Evolutionary conservation across 2,888 invertebrate species (phyloP), one percentile per base, ranked within the genome.

Genomic region (Lycocerus yunnanus): DNA sequence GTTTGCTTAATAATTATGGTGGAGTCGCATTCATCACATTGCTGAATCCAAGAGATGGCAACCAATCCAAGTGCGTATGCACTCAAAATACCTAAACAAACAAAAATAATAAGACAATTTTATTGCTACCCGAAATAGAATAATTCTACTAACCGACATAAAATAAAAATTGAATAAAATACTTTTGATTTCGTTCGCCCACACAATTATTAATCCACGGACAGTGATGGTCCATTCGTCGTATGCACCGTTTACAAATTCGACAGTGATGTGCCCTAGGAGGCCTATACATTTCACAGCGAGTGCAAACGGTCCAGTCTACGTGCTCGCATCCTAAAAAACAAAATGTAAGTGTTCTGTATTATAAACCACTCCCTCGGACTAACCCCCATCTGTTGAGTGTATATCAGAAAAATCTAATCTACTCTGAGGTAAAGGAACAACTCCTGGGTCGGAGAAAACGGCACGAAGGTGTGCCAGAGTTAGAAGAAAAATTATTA

Each of bases 201-300:
- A 97, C 95, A 86, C 97, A 97, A 86, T 97, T 97, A 86, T 97
- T 97, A 66, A 97, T 96, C 95, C 95, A 95, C 5, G 95, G 94
- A 87, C 94, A 95, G 86, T 96, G 96, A 86, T 97, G 96, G 84
- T 95, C 94, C 94, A 94, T 94, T 83, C 92, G 89, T 77, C 92
- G 88, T 75, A 96, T 92, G 84, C 96, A 96, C 77, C 95, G 89
- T 82, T 94, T 93, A 84, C 96, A 97, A 79, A 96, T 94, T 80
- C 95, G 91, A 87, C 96, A 97, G 85, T 97, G 96, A 86, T 96
- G 95, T 8, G 96, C 95, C 79, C 95, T 87, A 0, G 95, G 95
- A 9, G 96, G 96, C 68, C 94, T 88, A 86, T 94, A 92, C 68
- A 95, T 93, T 88, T 95, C 93, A 85, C 95, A 95, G 81, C 95